Percentiles rank a stretch among this genome's conserved stretches.
These are phyloP conservation scores for crab-eating macaque (Macaca fascicularis) DNA, from an alignment of 2,113 vertebrate genomes.

Conservation along the genomic window DNA sequence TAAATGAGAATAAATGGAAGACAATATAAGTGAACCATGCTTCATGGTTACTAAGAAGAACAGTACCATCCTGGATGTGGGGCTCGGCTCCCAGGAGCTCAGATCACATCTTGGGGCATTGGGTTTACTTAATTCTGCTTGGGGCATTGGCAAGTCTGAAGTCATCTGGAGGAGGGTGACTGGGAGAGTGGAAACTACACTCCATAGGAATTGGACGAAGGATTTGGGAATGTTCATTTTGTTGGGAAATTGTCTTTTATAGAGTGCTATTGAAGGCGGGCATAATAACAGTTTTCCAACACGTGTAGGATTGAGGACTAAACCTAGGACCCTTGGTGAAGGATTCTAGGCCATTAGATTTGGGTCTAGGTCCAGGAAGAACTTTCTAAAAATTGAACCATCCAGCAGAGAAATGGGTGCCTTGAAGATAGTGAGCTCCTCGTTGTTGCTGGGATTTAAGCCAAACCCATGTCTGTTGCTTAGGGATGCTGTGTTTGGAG, in stretches of 20 bases:
- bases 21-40: background rate
- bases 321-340: background rate
- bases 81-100: background rate
- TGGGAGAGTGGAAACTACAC: background rate
- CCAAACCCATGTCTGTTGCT: background rate
- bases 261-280: background rate
- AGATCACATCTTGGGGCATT: background rate
- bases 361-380: background rate
- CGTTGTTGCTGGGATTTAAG: background rate
- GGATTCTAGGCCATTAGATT: background rate
- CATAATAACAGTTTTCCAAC: no score
- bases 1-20: background rate
- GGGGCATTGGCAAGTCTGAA: background rate
- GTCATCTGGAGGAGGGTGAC: background rate
- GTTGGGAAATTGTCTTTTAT: background rate
- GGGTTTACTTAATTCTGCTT: background rate
- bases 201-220: background rate
- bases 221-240: background rate
- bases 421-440: background rate
- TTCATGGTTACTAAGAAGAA: background rate
- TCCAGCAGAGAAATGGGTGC: background rate
- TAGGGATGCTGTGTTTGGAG: background rate
- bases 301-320: background rate
- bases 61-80: background rate
- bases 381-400: background rate